Conservation (phyloP, 1,140 invertebrate species). For the Drosophila funebris region DNA sequence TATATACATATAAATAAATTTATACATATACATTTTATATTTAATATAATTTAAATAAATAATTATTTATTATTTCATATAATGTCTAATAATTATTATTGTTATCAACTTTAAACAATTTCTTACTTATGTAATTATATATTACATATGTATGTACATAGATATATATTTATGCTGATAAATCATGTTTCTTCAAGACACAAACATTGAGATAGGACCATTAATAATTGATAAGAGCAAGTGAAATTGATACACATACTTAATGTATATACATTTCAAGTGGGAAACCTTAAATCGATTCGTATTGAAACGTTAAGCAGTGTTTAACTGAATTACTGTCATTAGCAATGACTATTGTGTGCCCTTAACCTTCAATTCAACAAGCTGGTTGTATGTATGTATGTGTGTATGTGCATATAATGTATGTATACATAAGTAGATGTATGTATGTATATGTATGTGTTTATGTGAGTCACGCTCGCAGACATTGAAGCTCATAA, state of each 20-base stretch:
- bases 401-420: not conserved
- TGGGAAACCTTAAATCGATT: not conserved
- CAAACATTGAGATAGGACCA: not conserved
- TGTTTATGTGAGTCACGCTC: constrained; percentile 13
- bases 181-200: no score
- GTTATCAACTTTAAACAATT: no score
- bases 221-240: not conserved
- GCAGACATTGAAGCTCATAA: constrained; percentile 53
- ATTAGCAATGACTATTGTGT: constrained; percentile 21
- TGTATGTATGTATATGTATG: constrained; percentile 11
- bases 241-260: not conserved
- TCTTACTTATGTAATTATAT: no score
- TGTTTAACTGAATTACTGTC: constrained; percentile 19
- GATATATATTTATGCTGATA: no score
- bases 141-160: no score
- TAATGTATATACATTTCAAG: not conserved
- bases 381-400: not conserved
- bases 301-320: constrained; percentile 2
- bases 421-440: not conserved
- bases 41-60: no score
- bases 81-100: no score
- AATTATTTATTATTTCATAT: no score
- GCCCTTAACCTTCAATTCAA: constrained; percentile 28
- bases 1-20: no score
- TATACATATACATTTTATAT: no score